Evolutionary conservation across 2,113 vertebrate genomes (phyloP), one percentile per base, ranked within the genome.

Genomic region (Lampris incognitus): DNA sequence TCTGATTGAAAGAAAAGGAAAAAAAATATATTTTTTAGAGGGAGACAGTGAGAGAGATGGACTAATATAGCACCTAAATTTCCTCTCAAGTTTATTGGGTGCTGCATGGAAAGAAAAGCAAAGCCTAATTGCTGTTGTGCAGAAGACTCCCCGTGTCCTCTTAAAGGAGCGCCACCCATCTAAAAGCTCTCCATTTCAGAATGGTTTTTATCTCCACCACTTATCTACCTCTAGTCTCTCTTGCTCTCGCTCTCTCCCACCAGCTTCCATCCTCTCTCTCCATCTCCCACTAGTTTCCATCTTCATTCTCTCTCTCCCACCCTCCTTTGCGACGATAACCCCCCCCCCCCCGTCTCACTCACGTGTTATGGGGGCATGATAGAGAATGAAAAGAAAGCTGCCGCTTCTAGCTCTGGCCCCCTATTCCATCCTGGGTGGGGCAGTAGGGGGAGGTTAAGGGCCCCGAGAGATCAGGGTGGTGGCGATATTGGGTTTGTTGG

Each of bases 161-260:
- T 64, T 79, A 62, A 82, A 79, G 66, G 51, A 82, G 72, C 68
- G 39, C 42, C 0, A 1, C 68, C 70, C 55, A 52, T 81, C 44
- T 78, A 68, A 85, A 67, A 73, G 85, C 71, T 78, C 83, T 85
- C 72, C 51, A 59, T 71, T 71, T 69, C 79, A 76, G 48, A 79
- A 74, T 57, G 55, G 37, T 46, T 74, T 57, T 2, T 8, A 67
- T 80, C 63, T 72, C 10, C 8, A 2, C 56, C 73, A 79, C 87
- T 82, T 78, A 79, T 87, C 75, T 82, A n/a, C 11, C 64, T 66
- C 64, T 46, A 44, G 59, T 56, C 46, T 39, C 37, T 69, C 39
- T 41, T 51, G n/a, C 50, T 40, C 24, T 1, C 24, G 9, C 63
- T 50, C 63, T 65, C 46, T 37, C 11, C 5, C 8, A 37, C 41